Percentiles rank a stretch among this genome's conserved stretches.
These are phyloP conservation scores for Steinernema hermaphroditum DNA, from an alignment of 2,888 invertebrate genomes.

Conservation along the genomic window DNA sequence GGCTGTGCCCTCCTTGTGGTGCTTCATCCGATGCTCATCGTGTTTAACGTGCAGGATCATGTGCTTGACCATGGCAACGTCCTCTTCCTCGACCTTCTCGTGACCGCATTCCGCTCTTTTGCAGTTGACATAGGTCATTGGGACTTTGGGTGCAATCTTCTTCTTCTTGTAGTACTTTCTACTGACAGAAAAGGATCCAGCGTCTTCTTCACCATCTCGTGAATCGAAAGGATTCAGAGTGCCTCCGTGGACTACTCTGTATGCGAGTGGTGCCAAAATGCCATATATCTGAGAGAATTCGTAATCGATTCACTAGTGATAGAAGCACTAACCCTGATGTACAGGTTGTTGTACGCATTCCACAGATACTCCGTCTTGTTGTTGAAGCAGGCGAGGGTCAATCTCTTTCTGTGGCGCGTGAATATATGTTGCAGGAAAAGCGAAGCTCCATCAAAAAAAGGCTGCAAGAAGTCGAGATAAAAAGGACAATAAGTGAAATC, in stretches of 20 bases:
- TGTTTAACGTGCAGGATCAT: conserved; percentile 12
- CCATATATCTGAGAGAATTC: neutral
- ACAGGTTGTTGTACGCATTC: conserved; percentile 2
- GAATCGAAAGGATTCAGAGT: conserved; percentile 1
- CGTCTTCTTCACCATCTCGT: neutral
- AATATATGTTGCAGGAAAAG: conserved; percentile 1
- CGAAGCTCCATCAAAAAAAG: neutral
- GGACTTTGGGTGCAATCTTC: neutral
- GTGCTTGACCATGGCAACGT: conserved; percentile 14
- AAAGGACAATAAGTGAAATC: no score
- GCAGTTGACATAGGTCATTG: neutral
- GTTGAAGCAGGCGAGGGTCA: neutral
- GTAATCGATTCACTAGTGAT: neutral
- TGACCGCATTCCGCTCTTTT: neutral
- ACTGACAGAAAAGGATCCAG: no score
- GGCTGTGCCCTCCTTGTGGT: conserved; percentile 1
- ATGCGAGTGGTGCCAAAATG: neutral
- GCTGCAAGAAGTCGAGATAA: neutral
- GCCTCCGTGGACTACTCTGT: conserved; percentile 1
- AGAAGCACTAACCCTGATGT: neutral
- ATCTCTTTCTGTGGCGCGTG: neutral
- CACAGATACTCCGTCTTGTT: neutral
- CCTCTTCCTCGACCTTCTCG: neutral
- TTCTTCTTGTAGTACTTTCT: neutral
- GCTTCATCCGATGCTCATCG: conserved; percentile 18